These are phyloP conservation scores for Melanargia galathea DNA, from an alignment of 2,888 invertebrate genomes.

Conservation along the genomic window DNA sequence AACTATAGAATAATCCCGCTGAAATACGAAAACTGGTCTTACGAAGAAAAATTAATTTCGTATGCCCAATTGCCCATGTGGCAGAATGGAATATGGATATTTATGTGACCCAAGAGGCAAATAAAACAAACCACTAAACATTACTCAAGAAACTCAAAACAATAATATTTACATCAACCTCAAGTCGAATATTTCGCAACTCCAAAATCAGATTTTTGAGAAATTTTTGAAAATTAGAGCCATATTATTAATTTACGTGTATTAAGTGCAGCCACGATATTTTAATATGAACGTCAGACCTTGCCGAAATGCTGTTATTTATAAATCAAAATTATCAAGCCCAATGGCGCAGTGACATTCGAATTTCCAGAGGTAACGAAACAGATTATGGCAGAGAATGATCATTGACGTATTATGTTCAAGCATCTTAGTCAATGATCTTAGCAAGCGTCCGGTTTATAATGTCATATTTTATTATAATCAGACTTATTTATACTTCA, in stretches of 20 bases:
- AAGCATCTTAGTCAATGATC: neutral
- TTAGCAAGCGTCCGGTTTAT: neutral
- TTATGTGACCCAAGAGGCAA: too few species aligned
- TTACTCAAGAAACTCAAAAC: neutral
- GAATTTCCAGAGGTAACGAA: slow-evolving; percentile 14
- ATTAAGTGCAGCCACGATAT: neutral
- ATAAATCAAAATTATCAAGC: slow-evolving; percentile 23
- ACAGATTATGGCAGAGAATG: slow-evolving; percentile 25
- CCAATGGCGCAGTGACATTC: slow-evolving; percentile 23
- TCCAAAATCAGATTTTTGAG: neutral
- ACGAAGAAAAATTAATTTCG: too few species aligned
- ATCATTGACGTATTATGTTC: neutral
- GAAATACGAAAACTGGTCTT: too few species aligned
- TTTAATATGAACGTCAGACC: slow-evolving; percentile 18
- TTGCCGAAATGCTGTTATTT: slow-evolving; percentile 15
- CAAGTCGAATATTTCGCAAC: neutral
- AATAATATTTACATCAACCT: neutral
- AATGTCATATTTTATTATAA: neutral
- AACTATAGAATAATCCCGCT: too few species aligned
- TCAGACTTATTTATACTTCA: too few species aligned
- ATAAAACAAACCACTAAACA: too few species aligned
- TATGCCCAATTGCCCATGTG: too few species aligned
- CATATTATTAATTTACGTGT: neutral
- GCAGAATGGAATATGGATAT: too few species aligned
- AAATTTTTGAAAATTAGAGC: neutral